phyloP scores from a whole-genome alignment of 2,113 vertebrate species.

The Mirounga angustirostris region DNA sequence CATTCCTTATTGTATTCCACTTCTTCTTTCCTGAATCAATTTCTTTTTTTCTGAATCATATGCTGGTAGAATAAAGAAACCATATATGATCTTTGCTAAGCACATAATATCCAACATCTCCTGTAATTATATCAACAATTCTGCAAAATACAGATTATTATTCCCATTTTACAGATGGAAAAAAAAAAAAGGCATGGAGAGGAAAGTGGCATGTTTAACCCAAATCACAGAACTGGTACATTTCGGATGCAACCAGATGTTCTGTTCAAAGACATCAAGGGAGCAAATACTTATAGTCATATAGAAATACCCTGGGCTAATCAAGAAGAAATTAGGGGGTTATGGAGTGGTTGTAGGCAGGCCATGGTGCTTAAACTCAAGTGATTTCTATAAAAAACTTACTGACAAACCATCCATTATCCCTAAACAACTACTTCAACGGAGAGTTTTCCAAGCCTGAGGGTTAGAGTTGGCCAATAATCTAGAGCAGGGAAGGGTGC shows the following conservation, averaged over 20 bases:
- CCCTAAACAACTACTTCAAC: not conserved
- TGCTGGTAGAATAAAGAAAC: not conserved
- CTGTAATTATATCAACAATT: not conserved
- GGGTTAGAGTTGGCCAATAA: not conserved
- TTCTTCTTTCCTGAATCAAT: not conserved
- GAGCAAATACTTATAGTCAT: not conserved
- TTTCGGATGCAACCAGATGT: not conserved
- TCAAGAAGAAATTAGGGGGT: not conserved
- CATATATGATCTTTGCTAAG: not conserved
- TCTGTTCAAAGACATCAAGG: not conserved
- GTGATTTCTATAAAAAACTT: not conserved
- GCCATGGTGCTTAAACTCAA: not conserved
- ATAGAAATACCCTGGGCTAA: conserved; percentile 23
- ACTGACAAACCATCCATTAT: not conserved
- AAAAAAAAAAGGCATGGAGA: not conserved
- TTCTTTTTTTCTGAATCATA: not conserved
- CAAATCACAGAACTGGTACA: not conserved
- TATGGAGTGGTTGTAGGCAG: not conserved
- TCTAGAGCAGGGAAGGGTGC: not conserved
- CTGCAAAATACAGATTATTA: not conserved
- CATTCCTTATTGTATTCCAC: not conserved
- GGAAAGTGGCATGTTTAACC: not conserved
- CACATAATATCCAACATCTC: not conserved
- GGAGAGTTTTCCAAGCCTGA: not conserved
- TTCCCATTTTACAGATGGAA: not conserved